phyloP scores from a whole-genome alignment of 2,113 vertebrate species.

The Silurus glanis region DNA sequence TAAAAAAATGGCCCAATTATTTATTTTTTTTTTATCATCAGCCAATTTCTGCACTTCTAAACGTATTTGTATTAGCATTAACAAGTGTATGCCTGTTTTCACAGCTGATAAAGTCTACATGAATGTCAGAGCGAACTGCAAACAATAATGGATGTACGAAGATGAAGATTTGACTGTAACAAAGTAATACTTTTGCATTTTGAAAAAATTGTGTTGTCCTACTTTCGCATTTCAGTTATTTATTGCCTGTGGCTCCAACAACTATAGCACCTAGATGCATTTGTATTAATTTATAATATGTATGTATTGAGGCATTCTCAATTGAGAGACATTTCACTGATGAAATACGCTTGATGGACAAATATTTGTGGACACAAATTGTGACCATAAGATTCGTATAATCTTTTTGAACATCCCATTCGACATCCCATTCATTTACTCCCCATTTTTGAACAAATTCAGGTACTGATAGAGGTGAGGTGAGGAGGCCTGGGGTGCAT shows the following conservation, averaged over 20 bases:
- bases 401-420: too few relatives aligned
- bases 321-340: background rate
- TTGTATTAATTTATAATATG: background rate
- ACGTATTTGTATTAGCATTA: background rate
- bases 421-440: too few relatives aligned
- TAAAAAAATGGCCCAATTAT: background rate
- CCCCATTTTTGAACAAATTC: too few relatives aligned
- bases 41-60: background rate
- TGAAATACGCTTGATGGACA: too few relatives aligned
- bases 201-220: background rate
- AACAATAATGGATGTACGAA: conserved; percentile 49
- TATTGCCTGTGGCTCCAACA: background rate
- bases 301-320: background rate
- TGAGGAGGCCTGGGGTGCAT: too few relatives aligned
- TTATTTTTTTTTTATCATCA: background rate
- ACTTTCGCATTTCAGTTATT: background rate
- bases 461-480: too few relatives aligned
- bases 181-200: background rate
- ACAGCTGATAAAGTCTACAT: conserved; percentile 74
- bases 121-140: conserved; percentile 71
- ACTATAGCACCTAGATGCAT: background rate
- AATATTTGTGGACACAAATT: too few relatives aligned
- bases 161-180: background rate
- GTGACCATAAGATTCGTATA: too few relatives aligned
- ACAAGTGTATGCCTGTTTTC: conserved; percentile 19